Evolutionary conservation across 2,113 vertebrate species (phyloP), one percentile per base, ranked within the genome.

Genomic region (Eleginops maclovinus): DNA sequence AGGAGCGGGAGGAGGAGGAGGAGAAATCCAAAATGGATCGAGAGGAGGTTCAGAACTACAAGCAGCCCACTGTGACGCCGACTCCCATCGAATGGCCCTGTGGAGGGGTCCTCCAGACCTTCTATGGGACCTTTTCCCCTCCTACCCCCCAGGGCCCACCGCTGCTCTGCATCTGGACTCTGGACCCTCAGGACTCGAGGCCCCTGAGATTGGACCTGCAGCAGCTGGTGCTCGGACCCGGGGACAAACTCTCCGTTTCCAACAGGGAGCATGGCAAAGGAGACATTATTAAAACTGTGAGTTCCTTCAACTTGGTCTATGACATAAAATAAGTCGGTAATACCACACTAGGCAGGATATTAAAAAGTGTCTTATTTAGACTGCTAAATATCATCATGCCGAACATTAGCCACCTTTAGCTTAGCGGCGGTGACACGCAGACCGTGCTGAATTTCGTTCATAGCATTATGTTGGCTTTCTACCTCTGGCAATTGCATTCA

Each of bases 41-140:
- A 14, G 74, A 65, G 61, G 72, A 60, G 73, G 54, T 22, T 17
- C 49, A 13, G 24, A 62, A 41, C 14, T 59, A 4, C 26, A 71
- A 65, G 60, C 71, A 76, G 12, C 59, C 2, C 0, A 26, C 2
- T 3, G 73, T 82, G 61, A 85, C 73, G 9, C 73, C 77, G 3
- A 14, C 70, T 51, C 89, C 84, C 13, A 75, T 92, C 0, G 78
- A 88, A 17, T 93, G 91, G 31, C 88, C 92, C n/a, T 97, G 96
- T 19, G 96, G 96, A 21, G 92, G 94, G 3, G 90, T 94, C 46
- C 87, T 96, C 22, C 91, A 94, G 64, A 95, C 92, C 26, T 98
- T 98, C 85, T 98, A 96, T 6, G 97, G 97, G 15, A 95, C 95
- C 28, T 96, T 98, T 68, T 93, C 93, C 6, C 94, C 96, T 16